Base-by-base conservation (phyloP, 2,113 vertebrate genomes). In the Asarcornis scutulata region DNA sequence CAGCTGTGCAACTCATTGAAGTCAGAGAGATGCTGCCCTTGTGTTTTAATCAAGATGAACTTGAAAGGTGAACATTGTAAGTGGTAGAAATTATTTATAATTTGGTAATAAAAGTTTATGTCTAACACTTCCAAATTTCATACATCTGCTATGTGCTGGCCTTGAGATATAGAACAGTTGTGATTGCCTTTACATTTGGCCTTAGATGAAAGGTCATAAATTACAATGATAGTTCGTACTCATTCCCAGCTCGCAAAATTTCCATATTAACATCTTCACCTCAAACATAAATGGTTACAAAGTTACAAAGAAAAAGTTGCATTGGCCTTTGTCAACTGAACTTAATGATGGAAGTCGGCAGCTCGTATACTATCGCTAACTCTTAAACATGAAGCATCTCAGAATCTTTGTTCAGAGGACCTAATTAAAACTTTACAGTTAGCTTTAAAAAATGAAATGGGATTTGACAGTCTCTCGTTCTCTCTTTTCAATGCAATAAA, bases 51-150 rank as follows among this genome's bases (percentile, higher is more conserved):
- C 98, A 98, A 97, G 97, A 98, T 98, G 98, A 98, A 98, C 98
- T 98, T 98, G 98, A 98, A 98, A 98, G 98, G 97, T 98, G 98
- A 98, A 98, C 89, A 25, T 93, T 98, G 79, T 98, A 98, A 98
- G 98, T 98, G 96, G 96, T 96, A 98, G 98, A 98, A 98, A 98
- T 98, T 98, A 98, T 98, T 98, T 98, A 98, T 98, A 98, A 98
- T 98, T 98, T 98, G 95, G 97, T 97, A 97, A 98, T 98, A 98
- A 98, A 98, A 98, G 97, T 98, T 98, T 98, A 98, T 98, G 97
- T 98, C 97, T 97, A 96, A 98, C 96, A 95, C 93, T 98, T 98
- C 97, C 97, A 97, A 91, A 98, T 98, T 98, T 98, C 98, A 97
- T 95, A 97, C 97, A 97, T 98, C 97, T 98, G 97, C 96, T 97